Evolutionary conservation across 2,113 vertebrate species (phyloP), one percentile per base, ranked within the genome.

Genomic region (Alethe diademata): DNA sequence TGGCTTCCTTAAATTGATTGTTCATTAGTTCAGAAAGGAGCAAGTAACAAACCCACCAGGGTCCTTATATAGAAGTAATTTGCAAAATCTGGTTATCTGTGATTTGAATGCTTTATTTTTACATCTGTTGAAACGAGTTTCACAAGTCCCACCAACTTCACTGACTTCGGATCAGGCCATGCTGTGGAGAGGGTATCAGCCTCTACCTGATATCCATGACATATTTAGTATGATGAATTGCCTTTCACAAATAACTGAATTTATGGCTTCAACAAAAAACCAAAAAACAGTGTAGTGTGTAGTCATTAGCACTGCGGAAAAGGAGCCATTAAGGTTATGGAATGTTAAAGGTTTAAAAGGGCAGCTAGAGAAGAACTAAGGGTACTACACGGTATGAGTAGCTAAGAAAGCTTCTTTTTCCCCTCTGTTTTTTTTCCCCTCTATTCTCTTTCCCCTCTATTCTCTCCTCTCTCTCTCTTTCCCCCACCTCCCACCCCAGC

Each of bases 391-490:
- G 28, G 16, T 91, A 65, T 57, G 7, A 43, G 7, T 56, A 78
- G 22, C 25, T 93, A 81, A 28, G 33, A 56, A 83, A 58, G 24
- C 18, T 67, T 78, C 8, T 6, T 54, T 60, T 40, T 25, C 11
- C 22, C 19, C 3, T 31, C 11, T 23, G 15, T 2, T 29, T 25
- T 26, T 25, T 31, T 5, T 2, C 0, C 6, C 29, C 5, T 38
- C 8, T 50, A 1, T n/a, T 69, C 3, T 33, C 2, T 12, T 5
- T 2, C 0, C 6, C 29, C 5, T 38, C 8, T 50, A 1, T n/a
- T 69, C 3, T 33, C 2, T 12, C 22, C 13, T 43, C 5, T 54
- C 19, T 31, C 33, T 48, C 18, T 47, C 12, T 43, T 57, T n/a
- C 6, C 11, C 12, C 7, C 8, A 35, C 15, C 29, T 38, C 43